Evolutionary conservation across 2,797 vertebrate species (phyloP).

Genomic region (Cyclopterus lumpus): DNA sequence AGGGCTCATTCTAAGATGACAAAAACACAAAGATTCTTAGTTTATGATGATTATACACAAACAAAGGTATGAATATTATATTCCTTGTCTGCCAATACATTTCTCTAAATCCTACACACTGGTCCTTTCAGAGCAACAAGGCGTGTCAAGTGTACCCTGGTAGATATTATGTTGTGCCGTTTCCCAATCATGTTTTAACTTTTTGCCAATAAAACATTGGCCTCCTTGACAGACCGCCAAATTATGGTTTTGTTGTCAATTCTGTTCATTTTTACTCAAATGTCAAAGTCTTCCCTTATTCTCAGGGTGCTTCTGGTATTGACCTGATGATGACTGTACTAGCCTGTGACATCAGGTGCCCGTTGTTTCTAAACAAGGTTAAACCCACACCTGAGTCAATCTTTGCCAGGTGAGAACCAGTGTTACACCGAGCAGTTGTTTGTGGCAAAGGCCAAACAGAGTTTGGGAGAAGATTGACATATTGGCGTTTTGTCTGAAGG

Average conservation of each 20-base stretch:
- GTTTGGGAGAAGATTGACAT: slow-evolving; percentile 18
- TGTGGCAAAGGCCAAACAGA: slow-evolving; percentile 5
- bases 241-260: background rate
- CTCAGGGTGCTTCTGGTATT: background rate
- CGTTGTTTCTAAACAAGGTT: slow-evolving; percentile 1
- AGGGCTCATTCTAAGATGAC: background rate
- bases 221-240: rapidly evolving
- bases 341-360: background rate
- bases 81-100: background rate
- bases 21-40: background rate
- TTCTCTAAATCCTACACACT: background rate
- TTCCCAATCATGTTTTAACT: background rate
- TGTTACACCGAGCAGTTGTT: background rate
- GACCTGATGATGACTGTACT: background rate
- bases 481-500: slow-evolving; percentile 22
- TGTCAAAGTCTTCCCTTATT: background rate
- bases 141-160: background rate
- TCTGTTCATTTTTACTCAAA: background rate
- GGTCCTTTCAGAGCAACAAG: background rate
- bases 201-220: background rate
- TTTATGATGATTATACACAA: background rate
- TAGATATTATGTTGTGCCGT: background rate
- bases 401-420: background rate
- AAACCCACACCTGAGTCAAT: background rate
- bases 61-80: background rate